Base-by-base conservation (phyloP, 2,888 invertebrate genomes). In the Euzophera pinguis region DNA sequence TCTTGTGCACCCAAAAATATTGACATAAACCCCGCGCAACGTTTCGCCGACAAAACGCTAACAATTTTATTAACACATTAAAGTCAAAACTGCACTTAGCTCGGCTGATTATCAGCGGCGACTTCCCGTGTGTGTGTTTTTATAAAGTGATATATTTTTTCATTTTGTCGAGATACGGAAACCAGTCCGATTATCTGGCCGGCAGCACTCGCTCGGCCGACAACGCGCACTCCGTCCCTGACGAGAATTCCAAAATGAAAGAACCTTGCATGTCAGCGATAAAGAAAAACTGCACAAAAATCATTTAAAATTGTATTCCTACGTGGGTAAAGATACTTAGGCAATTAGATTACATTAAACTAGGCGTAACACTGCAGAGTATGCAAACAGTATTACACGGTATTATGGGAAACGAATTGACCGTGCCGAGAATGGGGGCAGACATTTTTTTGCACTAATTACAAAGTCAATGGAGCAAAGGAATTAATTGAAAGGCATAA, bases 1-100 rank as follows among this genome's bases (percentile, higher is more conserved):
- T 72, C 69, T 71, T 69, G 67, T 65, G 63, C 56, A 61, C 55
- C 50, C 53, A 61, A 67, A 64, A 69, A 74, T 75, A 73, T 73
- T 64, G 64, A 75, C 71, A 73, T 68, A 65, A 70, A 67, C 67
- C 60, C 64, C 57, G 59, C 60, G 64, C 67, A 66, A 45, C 29
- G 74, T 76, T 83, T 76, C 62, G 79, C 81, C 78, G 82, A 84
- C 86, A 85, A 86, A 87, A 87, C 81, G 84, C 72, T 84, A 84
- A 86, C 85, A 84, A 76, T 86, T 88, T 87, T 86, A 89, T 88
- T 87, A 86, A 87, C 87, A 88, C 88, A 85, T 89, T 84, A 85
- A 86, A 88, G 85, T 87, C 84, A 87, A 85, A 87, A 86, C 84
- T 83, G 88, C 88, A 88, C 79, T 86, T 86, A 86, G 83, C 75